A percentile compares a stretch with the other conserved stretches of the same genome.
These are phyloP conservation scores for Pangasius macronema DNA, from an alignment of 2,797 vertebrate genomes.

Conservation along the genomic window DNA sequence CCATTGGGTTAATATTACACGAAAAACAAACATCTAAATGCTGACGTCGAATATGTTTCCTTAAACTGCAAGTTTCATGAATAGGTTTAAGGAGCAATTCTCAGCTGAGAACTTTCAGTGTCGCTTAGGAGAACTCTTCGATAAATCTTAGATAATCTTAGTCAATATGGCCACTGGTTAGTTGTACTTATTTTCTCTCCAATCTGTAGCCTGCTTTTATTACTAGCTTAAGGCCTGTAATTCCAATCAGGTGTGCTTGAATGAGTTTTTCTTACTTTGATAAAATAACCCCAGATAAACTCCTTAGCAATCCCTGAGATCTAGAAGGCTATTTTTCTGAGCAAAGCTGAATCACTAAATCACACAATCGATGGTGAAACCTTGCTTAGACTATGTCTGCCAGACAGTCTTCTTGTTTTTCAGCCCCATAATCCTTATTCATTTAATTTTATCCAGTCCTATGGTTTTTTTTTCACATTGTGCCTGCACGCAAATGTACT, in stretches of 20 bases:
- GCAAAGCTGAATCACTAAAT: conserved; percentile 16
- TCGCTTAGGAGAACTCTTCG: neutral
- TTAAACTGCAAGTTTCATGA: neutral
- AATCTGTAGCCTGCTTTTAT: neutral
- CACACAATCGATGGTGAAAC: neutral
- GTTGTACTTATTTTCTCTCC: neutral
- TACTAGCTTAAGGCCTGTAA: neutral
- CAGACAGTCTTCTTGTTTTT: neutral
- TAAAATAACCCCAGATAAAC: neutral
- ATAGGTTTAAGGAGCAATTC: neutral
- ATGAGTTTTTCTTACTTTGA: conserved; percentile 8
- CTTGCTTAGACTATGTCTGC: neutral
- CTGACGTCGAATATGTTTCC: neutral
- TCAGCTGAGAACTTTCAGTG: neutral
- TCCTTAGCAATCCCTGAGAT: neutral
- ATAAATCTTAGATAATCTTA: neutral
- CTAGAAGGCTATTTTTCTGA: neutral
- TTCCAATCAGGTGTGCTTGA: neutral
- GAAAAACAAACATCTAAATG: neutral
- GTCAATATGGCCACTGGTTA: neutral
- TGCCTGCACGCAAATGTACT: neutral
- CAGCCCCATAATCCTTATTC: neutral
- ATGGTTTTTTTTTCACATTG: neutral
- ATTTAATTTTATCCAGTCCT: neutral
- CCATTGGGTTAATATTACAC: neutral